Evolutionary conservation across 2,888 invertebrate genomes (phyloP), one percentile per base, ranked within the genome.

Genomic region (Pachydiplax longipennis): DNA sequence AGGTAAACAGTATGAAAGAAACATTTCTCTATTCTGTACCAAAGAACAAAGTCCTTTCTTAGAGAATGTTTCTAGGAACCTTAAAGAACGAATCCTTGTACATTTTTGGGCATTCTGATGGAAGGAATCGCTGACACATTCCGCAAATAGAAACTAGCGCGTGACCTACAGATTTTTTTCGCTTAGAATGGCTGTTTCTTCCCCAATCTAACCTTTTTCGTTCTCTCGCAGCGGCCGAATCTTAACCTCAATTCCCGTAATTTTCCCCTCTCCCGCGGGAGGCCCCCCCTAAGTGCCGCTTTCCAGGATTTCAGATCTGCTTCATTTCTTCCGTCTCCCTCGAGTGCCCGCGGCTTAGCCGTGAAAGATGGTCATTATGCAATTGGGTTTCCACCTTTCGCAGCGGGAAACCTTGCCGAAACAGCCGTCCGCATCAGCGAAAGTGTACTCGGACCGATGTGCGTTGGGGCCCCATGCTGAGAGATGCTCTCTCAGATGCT

Each of bases 161-260:
- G 53, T 53, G 53, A 53, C 53, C 53, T 53, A 53, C 18, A 53
- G 53, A 53, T 13, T 53, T 53, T 53, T 53, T 53, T 53, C 53
- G 53, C 53, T 53, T 18, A 53, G 53, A 53, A 53, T 10, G 44
- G 4, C 15, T 18, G 53, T 53, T 53, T 18, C 53, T 18, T 53
- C 5, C 53, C 53, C 13, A 1, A 18, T 53, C 53, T 53, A 53
- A 53, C 53, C 53, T 53, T 53, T 53, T 53, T 73, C 25, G 31
- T 73, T 10, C 13, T 73, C 31, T 65, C 65, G 5, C 58, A 18
- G 13, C 8, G 65, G 25, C 35, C 87, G 37, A 87, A 87, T 87
- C 87, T 87, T 87, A 58, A 87, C 87, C 87, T 58, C 87, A 35
- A 87, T 87, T 87, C 61, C 22, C 31, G 10, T 15, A 35, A 37